These are phyloP conservation scores for Tangara arthus DNA, from an alignment of 2,797 vertebrate genomes.

Conservation along the genomic window DNA sequence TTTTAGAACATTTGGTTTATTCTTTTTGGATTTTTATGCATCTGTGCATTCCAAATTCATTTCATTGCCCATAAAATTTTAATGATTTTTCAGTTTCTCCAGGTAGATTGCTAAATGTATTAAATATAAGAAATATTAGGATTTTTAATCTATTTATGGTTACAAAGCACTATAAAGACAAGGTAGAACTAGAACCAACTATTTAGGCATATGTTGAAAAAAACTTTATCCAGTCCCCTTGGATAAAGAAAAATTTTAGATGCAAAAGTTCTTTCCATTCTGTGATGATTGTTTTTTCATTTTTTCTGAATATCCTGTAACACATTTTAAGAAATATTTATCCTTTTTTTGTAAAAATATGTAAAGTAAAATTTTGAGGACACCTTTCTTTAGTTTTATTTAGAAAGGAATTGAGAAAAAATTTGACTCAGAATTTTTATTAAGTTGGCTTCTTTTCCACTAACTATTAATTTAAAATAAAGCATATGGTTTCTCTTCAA, in stretches of 20 bases:
- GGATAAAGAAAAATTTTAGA: neutral
- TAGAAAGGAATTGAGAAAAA: neutral
- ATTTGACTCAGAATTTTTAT: neutral
- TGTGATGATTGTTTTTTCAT: neutral
- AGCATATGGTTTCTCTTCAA: neutral
- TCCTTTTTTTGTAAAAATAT: neutral
- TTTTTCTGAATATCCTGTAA: neutral
- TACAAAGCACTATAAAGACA: neutral
- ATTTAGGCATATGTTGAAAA: neutral
- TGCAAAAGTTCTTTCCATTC: neutral
- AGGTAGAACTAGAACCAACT: neutral
- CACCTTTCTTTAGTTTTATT: rapidly evolving
- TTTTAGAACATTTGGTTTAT: neutral
- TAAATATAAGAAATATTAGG: neutral
- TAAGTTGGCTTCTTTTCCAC: neutral
- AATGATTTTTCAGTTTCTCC: neutral
- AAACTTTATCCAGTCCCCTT: neutral
- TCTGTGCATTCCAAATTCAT: neutral
- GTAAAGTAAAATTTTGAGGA: neutral
- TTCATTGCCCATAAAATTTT: neutral
- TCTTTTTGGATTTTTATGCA: neutral
- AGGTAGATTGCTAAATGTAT: neutral
- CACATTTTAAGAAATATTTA: neutral
- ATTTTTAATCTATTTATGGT: neutral
- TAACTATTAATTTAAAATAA: neutral